Conservation (phyloP, 2,797 vertebrate species). For the Cephalopachus bancanus region DNA sequence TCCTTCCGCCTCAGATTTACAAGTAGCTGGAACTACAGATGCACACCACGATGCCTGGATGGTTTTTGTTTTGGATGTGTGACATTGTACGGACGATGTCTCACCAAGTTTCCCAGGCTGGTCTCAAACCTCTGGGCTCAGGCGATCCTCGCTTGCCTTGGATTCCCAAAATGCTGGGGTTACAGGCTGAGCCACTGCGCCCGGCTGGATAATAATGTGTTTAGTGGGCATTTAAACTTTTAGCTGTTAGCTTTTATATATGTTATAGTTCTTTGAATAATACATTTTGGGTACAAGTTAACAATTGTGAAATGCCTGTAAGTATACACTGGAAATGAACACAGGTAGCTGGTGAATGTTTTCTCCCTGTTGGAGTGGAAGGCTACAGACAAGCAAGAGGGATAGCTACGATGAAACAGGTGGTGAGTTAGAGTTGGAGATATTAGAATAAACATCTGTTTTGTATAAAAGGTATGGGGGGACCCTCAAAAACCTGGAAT, state of each 20-base stretch:
- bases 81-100: too few species aligned
- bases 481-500: too few species aligned
- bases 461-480: too few species aligned
- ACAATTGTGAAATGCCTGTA: background rate
- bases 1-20: too few species aligned
- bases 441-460: background rate
- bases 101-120: too few species aligned
- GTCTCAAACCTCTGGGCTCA: too few species aligned
- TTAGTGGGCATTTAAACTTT: background rate
- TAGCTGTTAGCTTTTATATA: constrained; percentile 1
- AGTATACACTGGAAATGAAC: background rate
- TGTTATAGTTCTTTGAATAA: constrained; percentile 15
- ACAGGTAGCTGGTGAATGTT: background rate
- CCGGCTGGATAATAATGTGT: background rate
- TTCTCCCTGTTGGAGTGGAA: background rate
- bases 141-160: too few species aligned
- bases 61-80: too few species aligned
- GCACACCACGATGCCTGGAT: too few species aligned
- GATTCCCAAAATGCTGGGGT: too few species aligned
- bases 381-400: background rate
- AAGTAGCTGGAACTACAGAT: too few species aligned
- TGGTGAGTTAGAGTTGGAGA: background rate
- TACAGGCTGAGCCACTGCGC: too few species aligned
- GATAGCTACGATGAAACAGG: background rate
- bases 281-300: background rate